Percentiles rank a stretch among this genome's conserved stretches.
phyloP scores from a whole-genome alignment of 2,888 invertebrate genomes.

The Eurois occulta region DNA sequence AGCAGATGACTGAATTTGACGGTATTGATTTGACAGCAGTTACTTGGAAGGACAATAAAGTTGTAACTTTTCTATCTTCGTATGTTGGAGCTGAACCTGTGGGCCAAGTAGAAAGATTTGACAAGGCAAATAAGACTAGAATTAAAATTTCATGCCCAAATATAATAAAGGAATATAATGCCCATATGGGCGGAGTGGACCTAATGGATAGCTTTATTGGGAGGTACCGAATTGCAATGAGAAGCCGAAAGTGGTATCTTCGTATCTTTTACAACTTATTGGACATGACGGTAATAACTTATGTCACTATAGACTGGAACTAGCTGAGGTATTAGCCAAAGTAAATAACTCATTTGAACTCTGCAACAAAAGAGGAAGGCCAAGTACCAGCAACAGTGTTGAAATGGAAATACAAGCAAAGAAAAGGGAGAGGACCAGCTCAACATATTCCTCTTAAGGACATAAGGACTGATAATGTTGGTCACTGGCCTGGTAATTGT shows the following conservation, averaged over 20 bases:
- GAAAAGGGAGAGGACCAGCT: slow-evolving; percentile 68
- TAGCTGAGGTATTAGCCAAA: slow-evolving; percentile 72
- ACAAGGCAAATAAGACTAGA: slow-evolving; percentile 63
- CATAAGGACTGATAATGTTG: slow-evolving; percentile 70
- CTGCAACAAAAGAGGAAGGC: slow-evolving; percentile 71
- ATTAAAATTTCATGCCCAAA: slow-evolving; percentile 47
- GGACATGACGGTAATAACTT: slow-evolving; percentile 71
- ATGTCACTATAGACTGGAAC: slow-evolving; percentile 71
- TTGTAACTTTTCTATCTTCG: slow-evolving; percentile 70
- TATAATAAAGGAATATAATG: slow-evolving; percentile 71
- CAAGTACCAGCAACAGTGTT: slow-evolving; percentile 69
- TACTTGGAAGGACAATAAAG: slow-evolving; percentile 73
- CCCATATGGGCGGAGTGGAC: slow-evolving; percentile 73
- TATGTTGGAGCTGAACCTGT: slow-evolving; percentile 71
- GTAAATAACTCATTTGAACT: slow-evolving; percentile 58
- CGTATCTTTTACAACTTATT: slow-evolving; percentile 74
- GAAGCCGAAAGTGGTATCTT: slow-evolving; percentile 59
- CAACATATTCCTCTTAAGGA: slow-evolving; percentile 70
- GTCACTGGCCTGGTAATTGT: slow-evolving; percentile 69
- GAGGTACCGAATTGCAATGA: slow-evolving; percentile 68
- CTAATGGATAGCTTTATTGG: slow-evolving; percentile 65
- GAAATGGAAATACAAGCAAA: slow-evolving; percentile 70
- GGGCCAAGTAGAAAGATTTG: slow-evolving; percentile 63
- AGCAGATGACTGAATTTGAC: slow-evolving; percentile 67
- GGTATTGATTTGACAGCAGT: slow-evolving; percentile 69